Evolutionary conservation across 2,113 vertebrate species (phyloP).

Genomic region (Mustela nigripes): DNA sequence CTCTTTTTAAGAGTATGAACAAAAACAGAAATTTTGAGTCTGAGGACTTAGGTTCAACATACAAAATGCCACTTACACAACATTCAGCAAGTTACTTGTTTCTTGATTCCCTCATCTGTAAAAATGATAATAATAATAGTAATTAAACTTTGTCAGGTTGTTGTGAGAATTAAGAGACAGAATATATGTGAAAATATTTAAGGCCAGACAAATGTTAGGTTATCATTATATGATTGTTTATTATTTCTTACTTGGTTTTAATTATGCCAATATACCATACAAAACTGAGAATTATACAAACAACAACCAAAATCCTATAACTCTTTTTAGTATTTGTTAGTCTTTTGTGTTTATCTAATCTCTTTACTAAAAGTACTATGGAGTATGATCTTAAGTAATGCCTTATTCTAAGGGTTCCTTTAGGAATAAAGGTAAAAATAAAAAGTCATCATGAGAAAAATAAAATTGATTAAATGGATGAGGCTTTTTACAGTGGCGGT

Average conservation of each 20-base stretch:
- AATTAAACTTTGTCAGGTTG: conserved; percentile 36
- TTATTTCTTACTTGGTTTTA: conserved; percentile 53
- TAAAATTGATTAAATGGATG: conserved; percentile 63
- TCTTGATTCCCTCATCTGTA: conserved; percentile 37
- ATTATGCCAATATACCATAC: neutral
- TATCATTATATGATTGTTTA: neutral
- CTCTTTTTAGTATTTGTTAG: conserved; percentile 16
- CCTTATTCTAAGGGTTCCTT: neutral
- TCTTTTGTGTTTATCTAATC: conserved; percentile 16
- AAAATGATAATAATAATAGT: neutral
- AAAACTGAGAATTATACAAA: conserved; percentile 23
- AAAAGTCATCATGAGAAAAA: conserved; percentile 71
- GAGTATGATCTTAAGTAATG: conserved; percentile 32
- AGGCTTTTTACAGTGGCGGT: conserved; percentile 39
- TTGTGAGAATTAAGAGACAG: neutral
- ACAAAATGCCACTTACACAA: neutral
- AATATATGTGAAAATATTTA: conserved; percentile 23
- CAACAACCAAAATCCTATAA: neutral
- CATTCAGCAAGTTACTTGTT: neutral
- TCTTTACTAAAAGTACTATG: conserved; percentile 40
- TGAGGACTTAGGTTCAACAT: neutral
- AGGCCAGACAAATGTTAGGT: neutral
- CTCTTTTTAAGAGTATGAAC: conserved; percentile 49
- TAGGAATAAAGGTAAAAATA: conserved; percentile 70
- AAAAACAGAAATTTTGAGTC: conserved; percentile 60